phyloP scores from a whole-genome alignment of 2,888 invertebrate species.

The Caenorhabditis sp. region DNA sequence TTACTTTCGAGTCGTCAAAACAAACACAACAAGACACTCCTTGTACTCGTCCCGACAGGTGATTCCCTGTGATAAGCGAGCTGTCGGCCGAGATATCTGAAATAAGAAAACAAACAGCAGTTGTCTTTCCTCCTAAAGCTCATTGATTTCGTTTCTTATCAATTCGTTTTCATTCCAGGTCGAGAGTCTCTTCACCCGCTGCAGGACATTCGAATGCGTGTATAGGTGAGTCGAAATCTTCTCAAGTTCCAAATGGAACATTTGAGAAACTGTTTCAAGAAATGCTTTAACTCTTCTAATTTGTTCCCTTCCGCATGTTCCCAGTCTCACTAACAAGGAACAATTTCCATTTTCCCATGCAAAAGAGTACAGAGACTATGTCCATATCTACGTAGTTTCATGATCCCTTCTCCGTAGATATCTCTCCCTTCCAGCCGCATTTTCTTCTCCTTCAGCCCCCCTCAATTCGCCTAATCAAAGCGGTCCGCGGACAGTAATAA shows the following conservation, averaged over 20 bases:
- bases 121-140: conserved; percentile 16
- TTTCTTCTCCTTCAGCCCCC: background rate
- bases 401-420: too few species aligned
- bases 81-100: conserved; percentile 17
- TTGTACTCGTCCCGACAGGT: conserved; percentile 22
- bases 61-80: conserved; percentile 18
- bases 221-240: conserved; percentile 35
- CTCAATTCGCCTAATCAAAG: conserved; percentile 35
- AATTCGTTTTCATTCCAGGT: conserved; percentile 25
- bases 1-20: background rate
- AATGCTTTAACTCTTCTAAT: too few species aligned
- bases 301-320: too few species aligned
- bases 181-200: conserved; percentile 46
- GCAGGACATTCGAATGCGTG: conserved; percentile 44
- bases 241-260: background rate
- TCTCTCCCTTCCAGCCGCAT: too few species aligned
- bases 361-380: background rate
- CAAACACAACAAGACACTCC: conserved; percentile 10
- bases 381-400: too few species aligned
- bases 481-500: conserved; percentile 23
- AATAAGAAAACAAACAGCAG: conserved; percentile 36
- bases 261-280: too few species aligned
- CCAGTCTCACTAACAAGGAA: too few species aligned
- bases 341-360: too few species aligned
- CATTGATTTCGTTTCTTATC: background rate